Conservation (phyloP, 2,797 vertebrate genomes). For the Acanthiza pusilla region DNA sequence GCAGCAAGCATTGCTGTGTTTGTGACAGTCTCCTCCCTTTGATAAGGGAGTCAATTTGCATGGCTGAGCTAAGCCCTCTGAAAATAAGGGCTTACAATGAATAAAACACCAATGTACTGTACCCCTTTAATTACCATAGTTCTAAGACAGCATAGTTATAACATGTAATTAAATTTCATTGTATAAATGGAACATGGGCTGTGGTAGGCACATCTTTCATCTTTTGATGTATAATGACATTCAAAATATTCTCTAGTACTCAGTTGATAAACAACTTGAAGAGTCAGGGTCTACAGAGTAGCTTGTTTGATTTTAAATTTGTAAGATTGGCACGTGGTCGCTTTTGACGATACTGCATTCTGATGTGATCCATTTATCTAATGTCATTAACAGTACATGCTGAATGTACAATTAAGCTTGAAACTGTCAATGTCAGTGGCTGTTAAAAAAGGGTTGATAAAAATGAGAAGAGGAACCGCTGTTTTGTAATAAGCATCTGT, state of each 20-base stretch:
- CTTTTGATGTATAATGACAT: slow-evolving; percentile 76
- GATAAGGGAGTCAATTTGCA: slow-evolving; percentile 29
- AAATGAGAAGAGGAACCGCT: slow-evolving; percentile 60
- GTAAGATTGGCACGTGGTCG: slow-evolving; percentile 65
- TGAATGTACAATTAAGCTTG: slow-evolving; percentile 72
- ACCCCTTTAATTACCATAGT: slow-evolving; percentile 50
- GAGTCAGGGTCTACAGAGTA: slow-evolving; percentile 63
- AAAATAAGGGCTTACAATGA: slow-evolving; percentile 47
- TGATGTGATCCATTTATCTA: slow-evolving; percentile 70
- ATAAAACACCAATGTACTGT: slow-evolving; percentile 37
- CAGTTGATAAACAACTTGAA: slow-evolving; percentile 72
- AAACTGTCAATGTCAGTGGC: slow-evolving; percentile 65
- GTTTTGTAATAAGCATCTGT: slow-evolving; percentile 71
- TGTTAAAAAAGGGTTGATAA: slow-evolving; percentile 61
- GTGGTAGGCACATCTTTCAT: slow-evolving; percentile 63
- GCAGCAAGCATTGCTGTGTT: not conserved
- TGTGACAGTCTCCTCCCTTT: slow-evolving; percentile 11
- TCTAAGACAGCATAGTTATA: slow-evolving; percentile 58
- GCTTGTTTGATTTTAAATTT: slow-evolving; percentile 71
- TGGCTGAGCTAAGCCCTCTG: slow-evolving; percentile 31
- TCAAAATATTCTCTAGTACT: slow-evolving; percentile 71
- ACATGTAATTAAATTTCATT: slow-evolving; percentile 72
- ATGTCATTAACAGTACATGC: slow-evolving; percentile 69
- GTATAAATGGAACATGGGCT: slow-evolving; percentile 68
- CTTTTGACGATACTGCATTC: slow-evolving; percentile 59